Evolutionary conservation across 2,888 invertebrate species (phyloP).

Genomic region (Ochropacha duplaris): DNA sequence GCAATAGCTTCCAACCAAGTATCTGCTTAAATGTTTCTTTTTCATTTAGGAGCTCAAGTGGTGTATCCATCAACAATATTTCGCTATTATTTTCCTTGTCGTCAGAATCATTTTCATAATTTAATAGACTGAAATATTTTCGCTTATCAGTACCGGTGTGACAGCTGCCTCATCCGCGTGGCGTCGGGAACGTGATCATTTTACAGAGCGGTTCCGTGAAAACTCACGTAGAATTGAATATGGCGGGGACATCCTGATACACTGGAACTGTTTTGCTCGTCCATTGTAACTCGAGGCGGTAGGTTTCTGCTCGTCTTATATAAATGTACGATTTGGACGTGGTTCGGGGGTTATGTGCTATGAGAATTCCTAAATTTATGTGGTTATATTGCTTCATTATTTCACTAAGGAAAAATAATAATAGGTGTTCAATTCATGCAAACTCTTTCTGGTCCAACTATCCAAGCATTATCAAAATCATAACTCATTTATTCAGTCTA

Average conservation of each 20-base stretch:
- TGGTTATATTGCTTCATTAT: not conserved
- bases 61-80: too few relatives aligned
- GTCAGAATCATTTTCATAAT: too few relatives aligned
- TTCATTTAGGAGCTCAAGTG: too few relatives aligned
- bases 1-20: too few relatives aligned
- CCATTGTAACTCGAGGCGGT: not conserved
- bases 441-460: too few relatives aligned
- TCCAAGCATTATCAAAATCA: too few relatives aligned
- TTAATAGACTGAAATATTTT: not conserved
- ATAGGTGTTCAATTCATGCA: too few relatives aligned
- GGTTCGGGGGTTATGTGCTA: not conserved
- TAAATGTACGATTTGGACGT: not conserved
- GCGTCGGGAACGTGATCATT: not conserved
- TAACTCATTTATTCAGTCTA: too few relatives aligned
- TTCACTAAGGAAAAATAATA: too few relatives aligned
- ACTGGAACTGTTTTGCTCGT: not conserved
- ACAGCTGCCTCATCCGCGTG: not conserved
- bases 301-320: not conserved
- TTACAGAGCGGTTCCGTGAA: not conserved
- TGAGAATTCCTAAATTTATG: too few relatives aligned
- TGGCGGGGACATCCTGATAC: not conserved
- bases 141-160: not conserved
- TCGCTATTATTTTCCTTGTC: too few relatives aligned
- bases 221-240: not conserved
- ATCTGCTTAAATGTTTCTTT: too few relatives aligned